Conservation (phyloP, 2,888 invertebrate species). For the Maniola hyperantus region DNA sequence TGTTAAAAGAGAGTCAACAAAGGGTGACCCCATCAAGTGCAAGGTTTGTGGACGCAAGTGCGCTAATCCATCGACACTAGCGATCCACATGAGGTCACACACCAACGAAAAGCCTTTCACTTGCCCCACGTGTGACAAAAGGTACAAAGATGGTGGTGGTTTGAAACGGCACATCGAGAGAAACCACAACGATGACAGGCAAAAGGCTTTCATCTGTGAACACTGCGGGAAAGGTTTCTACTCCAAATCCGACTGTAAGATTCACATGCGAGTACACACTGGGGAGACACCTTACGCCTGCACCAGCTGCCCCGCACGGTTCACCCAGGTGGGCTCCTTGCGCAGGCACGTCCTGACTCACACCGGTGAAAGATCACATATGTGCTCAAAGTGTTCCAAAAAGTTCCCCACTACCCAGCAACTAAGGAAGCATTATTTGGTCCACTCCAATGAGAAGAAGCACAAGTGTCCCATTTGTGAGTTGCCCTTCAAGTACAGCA, state of each 20-base stretch:
- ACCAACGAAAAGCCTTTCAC: constrained; percentile 56
- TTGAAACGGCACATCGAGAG: constrained; percentile 61
- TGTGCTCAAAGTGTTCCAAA: constrained; percentile 62
- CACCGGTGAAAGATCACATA: constrained; percentile 55
- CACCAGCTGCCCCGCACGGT: constrained; percentile 55
- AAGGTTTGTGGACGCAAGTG: constrained; percentile 55
- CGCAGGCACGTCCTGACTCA: constrained; percentile 61
- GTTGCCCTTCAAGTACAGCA: constrained; percentile 73
- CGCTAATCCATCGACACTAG: constrained; percentile 53
- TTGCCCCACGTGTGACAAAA: constrained; percentile 62
- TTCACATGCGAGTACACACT: constrained; percentile 68
- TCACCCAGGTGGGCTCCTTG: constrained; percentile 62
- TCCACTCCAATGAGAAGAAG: constrained; percentile 62
- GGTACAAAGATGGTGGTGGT: constrained; percentile 58
- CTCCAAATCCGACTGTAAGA: constrained; percentile 58
- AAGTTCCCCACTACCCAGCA: constrained; percentile 64
- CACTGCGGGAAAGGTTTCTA: constrained; percentile 69
- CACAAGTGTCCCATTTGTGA: constrained; percentile 68
- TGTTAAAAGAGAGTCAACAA: constrained; percentile 12
- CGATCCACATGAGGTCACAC: constrained; percentile 62
- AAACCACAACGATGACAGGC: constrained; percentile 54
- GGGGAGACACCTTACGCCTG: constrained; percentile 71
- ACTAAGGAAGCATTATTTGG: constrained; percentile 57
- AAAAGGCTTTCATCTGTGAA: constrained; percentile 64
- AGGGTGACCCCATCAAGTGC: constrained; percentile 45